These are phyloP conservation scores for Drosophila nr. perissopoda DNA, from an alignment of 2,888 invertebrate species.

Conservation along the genomic window DNA sequence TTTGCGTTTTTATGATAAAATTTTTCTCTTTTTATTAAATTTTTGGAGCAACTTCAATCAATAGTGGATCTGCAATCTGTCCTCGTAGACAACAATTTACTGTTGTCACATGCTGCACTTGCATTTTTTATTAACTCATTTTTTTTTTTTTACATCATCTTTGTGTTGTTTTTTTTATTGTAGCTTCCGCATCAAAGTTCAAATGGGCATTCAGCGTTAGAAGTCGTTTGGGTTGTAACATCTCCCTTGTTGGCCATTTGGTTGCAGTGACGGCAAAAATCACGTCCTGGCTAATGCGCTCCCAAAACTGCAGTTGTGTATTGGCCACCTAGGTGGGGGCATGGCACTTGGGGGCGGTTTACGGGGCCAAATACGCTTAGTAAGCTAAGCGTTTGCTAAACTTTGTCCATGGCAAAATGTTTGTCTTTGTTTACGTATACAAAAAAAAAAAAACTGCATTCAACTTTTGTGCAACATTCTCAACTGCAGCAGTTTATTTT, in stretches of 20 bases:
- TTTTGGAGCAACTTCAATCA: too few relatives aligned
- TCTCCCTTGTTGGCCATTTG: constrained; percentile 40
- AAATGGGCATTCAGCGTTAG: not conserved
- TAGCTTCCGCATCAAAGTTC: not conserved
- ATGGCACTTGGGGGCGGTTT: constrained; percentile 25
- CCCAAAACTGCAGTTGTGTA: constrained; percentile 63
- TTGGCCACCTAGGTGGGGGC: constrained; percentile 60
- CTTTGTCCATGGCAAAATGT: constrained; percentile 57
- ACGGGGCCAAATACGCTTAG: constrained; percentile 39
- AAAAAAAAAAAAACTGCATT: constrained; percentile 62
- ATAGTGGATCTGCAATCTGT: too few relatives aligned
- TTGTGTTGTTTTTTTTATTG: not conserved
- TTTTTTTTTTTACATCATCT: not conserved
- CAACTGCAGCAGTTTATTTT: constrained; percentile 19
- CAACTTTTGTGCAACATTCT: constrained; percentile 69
- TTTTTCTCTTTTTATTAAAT: too few relatives aligned
- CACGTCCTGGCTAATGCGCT: constrained; percentile 68
- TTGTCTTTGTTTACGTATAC: constrained; percentile 55
- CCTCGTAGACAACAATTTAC: not conserved
- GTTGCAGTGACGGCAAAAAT: constrained; percentile 53
- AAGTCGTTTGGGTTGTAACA: constrained; percentile 10
- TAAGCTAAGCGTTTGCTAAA: constrained; percentile 59
- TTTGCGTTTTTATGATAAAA: too few relatives aligned
- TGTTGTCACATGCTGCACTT: not conserved
- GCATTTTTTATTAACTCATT: not conserved